phyloP scores from a whole-genome alignment of 2,888 invertebrate genomes.

The Xanthorhoe spadicearia region DNA sequence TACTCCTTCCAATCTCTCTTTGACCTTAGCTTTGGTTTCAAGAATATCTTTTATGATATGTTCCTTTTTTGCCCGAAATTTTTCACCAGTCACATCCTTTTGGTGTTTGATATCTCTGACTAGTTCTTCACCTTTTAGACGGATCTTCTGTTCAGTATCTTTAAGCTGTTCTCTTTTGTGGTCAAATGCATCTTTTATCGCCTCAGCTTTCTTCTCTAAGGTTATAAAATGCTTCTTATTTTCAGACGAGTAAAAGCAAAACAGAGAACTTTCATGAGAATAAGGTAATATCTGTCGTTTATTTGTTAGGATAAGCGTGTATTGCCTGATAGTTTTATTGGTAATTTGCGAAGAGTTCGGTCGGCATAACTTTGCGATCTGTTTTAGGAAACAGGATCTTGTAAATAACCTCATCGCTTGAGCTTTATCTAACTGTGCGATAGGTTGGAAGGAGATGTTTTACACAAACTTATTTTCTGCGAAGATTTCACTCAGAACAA shows the following conservation, averaged over 20 bases:
- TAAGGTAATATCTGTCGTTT: conserved; percentile 49
- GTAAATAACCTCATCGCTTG: conserved; percentile 62
- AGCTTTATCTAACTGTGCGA: conserved; percentile 5
- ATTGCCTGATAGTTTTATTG: conserved; percentile 50
- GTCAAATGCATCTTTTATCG: conserved; percentile 84
- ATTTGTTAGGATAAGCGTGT: conserved; percentile 47
- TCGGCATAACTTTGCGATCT: conserved; percentile 52
- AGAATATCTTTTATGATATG: conserved; percentile 88
- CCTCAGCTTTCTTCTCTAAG: conserved; percentile 77
- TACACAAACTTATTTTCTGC: not conserved
- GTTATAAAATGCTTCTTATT: conserved; percentile 72
- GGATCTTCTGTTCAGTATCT: conserved; percentile 83
- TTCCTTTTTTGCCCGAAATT: conserved; percentile 85
- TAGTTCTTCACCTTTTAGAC: conserved; percentile 71
- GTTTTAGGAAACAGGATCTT: conserved; percentile 55
- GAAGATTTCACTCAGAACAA: conserved; percentile 2
- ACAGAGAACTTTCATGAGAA: conserved; percentile 53
- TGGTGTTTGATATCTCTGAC: conserved; percentile 78
- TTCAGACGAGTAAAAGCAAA: conserved; percentile 68
- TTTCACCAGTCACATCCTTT: conserved; percentile 73
- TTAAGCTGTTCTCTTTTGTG: conserved; percentile 86
- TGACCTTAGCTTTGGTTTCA: conserved; percentile 89
- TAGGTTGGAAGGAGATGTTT: not conserved
- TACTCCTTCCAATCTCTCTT: conserved; percentile 89
- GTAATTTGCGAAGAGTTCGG: conserved; percentile 45